These are phyloP conservation scores for Zhuqinia jingwanae DNA, from an alignment of 2,888 invertebrate genomes.

Conservation along the genomic window DNA sequence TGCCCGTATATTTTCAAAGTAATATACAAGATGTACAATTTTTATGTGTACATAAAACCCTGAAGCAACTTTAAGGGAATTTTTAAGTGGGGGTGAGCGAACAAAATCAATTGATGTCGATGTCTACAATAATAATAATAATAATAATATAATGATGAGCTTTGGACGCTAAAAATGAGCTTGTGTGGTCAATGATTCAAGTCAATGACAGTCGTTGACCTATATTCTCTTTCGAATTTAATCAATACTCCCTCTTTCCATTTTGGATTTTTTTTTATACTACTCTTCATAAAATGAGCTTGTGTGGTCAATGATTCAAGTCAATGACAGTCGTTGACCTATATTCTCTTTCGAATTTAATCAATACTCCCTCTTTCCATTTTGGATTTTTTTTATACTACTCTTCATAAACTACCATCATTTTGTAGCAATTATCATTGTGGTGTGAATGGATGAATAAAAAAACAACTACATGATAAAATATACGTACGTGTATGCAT, in stretches of 20 bases:
- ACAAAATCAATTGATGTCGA: slow-evolving; percentile 15
- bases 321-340: slow-evolving; percentile 30
- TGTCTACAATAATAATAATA: no score
- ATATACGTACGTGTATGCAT: background rate
- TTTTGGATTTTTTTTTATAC: background rate
- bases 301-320: background rate
- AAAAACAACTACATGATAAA: no score
- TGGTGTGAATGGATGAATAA: background rate
- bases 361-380: background rate
- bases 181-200: background rate
- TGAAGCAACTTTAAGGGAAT: background rate
- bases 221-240: background rate
- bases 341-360: background rate
- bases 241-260: background rate
- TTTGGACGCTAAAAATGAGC: background rate
- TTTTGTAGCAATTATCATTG: slow-evolving; percentile 6
- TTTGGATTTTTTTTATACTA: background rate
- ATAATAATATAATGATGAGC: no score
- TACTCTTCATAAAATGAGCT: background rate
- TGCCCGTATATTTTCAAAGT: no score
- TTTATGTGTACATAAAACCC: no score
- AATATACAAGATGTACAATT: no score
- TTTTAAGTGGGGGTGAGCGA: background rate
- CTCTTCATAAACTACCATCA: background rate
- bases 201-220: slow-evolving; percentile 29